Evolutionary conservation across 2,888 invertebrate genomes (phyloP), one percentile per base, ranked within the genome.

Genomic region (Macrophya annulata): DNA sequence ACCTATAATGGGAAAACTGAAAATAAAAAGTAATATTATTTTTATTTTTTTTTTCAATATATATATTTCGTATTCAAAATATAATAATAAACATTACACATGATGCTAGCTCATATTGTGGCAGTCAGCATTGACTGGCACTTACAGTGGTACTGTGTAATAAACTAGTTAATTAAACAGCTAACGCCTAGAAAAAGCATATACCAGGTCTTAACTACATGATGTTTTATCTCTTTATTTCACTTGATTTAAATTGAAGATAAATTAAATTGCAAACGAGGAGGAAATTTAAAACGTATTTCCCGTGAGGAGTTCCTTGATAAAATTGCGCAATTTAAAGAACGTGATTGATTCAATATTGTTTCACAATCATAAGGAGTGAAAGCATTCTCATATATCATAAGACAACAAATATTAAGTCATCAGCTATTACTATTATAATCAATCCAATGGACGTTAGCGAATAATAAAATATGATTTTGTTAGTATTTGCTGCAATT

Each of bases 51-150:
- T 90, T 90, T 91, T 90, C 89, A 91, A 91, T 91, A 92, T 92
- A 91, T 92, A 91, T 92, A 93, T 92, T 93, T 93, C 90, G 91
- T 92, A 93, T 93, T 93, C 92, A 93, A 93, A 93, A 93, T 93
- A 93, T 93, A 93, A 92, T 93, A 91, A 91, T 92, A 89, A 93
- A 93, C 91, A 92, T 92, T 92, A 92, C 91, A 92, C 91, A 92
- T 90, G 91, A 91, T 91, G 91, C 91, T 91, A 91, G 91, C 90
- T 91, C 90, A 90, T 91, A 91, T 90, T 87, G 89, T 88, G 88
- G 89, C 90, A 90, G 90, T 91, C 89, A 88, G 88, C 89, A 74
- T 89, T 89, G 89, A 90, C 90, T 89, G 90, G 89, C 89, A 90
- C 90, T 90, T 90, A 90, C 90, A 91, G 89, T 91, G 89, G 89